These are phyloP conservation scores for Papilio aristodemus DNA, from an alignment of 1,140 invertebrate species.

Conservation along the genomic window DNA sequence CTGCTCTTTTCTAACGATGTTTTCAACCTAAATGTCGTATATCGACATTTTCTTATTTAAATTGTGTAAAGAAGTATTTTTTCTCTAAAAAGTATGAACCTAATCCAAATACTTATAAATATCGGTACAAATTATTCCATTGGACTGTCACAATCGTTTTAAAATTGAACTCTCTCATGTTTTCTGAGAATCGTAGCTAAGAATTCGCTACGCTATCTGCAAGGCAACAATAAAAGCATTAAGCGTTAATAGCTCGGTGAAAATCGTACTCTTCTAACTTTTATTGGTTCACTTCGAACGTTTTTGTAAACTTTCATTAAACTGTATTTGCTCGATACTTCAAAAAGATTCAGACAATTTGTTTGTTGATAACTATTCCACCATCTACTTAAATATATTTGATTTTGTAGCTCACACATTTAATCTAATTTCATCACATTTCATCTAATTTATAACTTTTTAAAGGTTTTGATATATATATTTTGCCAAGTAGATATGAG, in stretches of 20 bases:
- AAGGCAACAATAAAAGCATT: slow-evolving; percentile 2
- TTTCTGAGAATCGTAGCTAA: not conserved
- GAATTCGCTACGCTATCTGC: slow-evolving; percentile 2
- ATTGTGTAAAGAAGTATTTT: too few relatives aligned
- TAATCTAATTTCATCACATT: too few relatives aligned
- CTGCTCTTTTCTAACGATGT: too few relatives aligned
- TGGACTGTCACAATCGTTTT: not conserved
- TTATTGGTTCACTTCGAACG: not conserved
- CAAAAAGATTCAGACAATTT: not conserved
- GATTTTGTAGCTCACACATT: too few relatives aligned
- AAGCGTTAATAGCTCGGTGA: not conserved
- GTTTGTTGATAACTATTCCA: too few relatives aligned
- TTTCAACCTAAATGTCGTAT: too few relatives aligned
- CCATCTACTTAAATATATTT: too few relatives aligned
- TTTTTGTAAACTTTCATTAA: slow-evolving; percentile 18
- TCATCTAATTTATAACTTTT: too few relatives aligned
- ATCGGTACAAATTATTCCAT: not conserved
- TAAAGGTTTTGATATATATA: too few relatives aligned
- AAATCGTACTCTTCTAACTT: not conserved
- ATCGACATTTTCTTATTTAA: too few relatives aligned
- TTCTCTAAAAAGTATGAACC: too few relatives aligned
- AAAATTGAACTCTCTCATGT: not conserved
- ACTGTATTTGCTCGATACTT: slow-evolving; percentile 1
- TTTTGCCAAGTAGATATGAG: too few relatives aligned
- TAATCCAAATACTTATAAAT: not conserved